phyloP scores from a whole-genome alignment of 2,797 vertebrate species.

The Spizella passerina region DNA sequence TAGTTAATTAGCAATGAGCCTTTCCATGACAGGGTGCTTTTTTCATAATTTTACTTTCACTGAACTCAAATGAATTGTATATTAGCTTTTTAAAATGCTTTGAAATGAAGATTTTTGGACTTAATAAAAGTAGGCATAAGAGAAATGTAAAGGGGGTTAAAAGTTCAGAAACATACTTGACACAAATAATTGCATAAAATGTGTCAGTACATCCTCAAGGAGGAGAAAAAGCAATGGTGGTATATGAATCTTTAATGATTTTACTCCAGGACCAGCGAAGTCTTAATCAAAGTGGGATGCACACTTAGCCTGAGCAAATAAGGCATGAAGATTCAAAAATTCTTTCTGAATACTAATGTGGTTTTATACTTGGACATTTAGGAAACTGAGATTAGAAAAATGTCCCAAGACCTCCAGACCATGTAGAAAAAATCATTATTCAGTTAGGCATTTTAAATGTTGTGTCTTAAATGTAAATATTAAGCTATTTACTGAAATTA shows the following conservation, averaged over 20 bases:
- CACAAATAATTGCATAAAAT: constrained; percentile 55
- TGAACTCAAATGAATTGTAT: neutral
- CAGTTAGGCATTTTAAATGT: neutral
- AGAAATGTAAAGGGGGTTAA: constrained; percentile 24
- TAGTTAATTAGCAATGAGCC: constrained; percentile 16
- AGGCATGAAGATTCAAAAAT: constrained; percentile 4
- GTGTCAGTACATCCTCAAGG: neutral
- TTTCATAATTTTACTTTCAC: neutral
- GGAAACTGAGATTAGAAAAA: neutral
- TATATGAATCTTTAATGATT: constrained; percentile 57
- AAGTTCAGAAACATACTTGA: constrained; percentile 41
- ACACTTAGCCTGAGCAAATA: constrained; percentile 46
- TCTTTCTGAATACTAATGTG: constrained; percentile 15
- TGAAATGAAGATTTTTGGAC: neutral
- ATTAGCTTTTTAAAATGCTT: constrained; percentile 24
- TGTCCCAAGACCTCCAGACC: neutral
- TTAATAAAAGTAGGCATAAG: neutral
- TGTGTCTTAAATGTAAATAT: neutral
- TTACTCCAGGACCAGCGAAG: neutral
- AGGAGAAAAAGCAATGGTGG: constrained; percentile 18
- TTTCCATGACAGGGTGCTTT: neutral
- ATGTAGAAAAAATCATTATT: neutral
- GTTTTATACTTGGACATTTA: neutral
- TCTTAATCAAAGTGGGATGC: constrained; percentile 38
- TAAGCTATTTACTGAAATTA: constrained; percentile 8